Conservation (phyloP, 2,888 invertebrate species). For the Loripinus fragilis region DNA sequence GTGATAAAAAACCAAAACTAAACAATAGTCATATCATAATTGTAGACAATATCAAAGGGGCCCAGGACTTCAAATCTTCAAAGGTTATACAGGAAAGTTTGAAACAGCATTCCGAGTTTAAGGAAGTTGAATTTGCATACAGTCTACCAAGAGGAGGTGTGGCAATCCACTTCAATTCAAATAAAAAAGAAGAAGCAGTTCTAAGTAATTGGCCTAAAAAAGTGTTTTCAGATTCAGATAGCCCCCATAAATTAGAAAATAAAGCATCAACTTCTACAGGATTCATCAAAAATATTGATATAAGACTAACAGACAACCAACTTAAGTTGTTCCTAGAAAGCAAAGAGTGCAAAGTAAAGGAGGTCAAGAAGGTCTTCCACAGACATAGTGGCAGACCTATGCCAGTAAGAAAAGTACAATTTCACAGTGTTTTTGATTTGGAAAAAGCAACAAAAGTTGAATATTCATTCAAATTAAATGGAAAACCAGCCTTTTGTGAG, state of each 20-base stretch:
- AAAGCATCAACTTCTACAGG: neutral
- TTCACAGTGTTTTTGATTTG: too few species aligned
- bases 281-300: neutral
- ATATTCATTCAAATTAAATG: too few species aligned
- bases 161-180: slow-evolving; percentile 7
- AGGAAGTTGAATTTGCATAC: too few species aligned
- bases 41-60: slow-evolving; percentile 4
- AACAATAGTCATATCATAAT: neutral
- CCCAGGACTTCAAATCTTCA: neutral
- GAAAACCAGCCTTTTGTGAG: too few species aligned
- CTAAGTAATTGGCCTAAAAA: neutral
- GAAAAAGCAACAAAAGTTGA: too few species aligned
- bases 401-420: too few species aligned
- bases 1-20: too few species aligned
- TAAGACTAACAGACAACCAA: too few species aligned
- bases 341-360: too few species aligned
- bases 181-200: neutral
- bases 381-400: too few species aligned
- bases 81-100: neutral
- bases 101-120: neutral
- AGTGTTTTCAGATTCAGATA: slow-evolving; percentile 5
- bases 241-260: neutral
- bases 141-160: slow-evolving; percentile 24
- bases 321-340: too few species aligned
- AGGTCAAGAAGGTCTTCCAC: too few species aligned